Evolutionary conservation across 2,888 invertebrate species (phyloP).

Genomic region (Antitype chi): DNA sequence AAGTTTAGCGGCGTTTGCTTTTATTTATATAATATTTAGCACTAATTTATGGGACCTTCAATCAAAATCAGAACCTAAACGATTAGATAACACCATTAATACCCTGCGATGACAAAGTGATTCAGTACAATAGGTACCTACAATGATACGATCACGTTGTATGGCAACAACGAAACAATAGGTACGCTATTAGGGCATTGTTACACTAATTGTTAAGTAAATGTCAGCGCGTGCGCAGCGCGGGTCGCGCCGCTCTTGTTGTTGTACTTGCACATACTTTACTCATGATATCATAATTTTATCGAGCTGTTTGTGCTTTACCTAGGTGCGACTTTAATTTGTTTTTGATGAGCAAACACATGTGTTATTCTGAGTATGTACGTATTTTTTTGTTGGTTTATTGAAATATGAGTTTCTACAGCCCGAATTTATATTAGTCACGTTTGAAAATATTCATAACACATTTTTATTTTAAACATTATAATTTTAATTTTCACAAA

Average conservation of each 20-base stretch:
- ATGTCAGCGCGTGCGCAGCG: constrained; percentile 69
- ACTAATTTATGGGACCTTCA: too few species aligned
- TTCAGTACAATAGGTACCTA: background rate
- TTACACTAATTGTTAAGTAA: constrained; percentile 65
- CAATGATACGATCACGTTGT: constrained; percentile 34
- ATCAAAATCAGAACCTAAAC: background rate
- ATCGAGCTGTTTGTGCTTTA: constrained; percentile 65
- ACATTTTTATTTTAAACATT: background rate
- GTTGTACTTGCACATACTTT: constrained; percentile 66
- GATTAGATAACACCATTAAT: background rate
- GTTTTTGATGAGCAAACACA: constrained; percentile 29
- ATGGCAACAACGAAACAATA: constrained; percentile 58
- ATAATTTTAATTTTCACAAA: background rate
- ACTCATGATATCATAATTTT: constrained; percentile 73
- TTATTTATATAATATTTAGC: background rate
- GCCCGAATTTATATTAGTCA: background rate
- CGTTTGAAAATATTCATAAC: background rate
- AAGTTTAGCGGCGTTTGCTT: background rate
- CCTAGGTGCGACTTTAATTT: constrained; percentile 58
- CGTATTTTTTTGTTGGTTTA: background rate
- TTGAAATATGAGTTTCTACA: background rate
- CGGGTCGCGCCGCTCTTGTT: constrained; percentile 57
- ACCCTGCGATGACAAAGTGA: constrained; percentile 15
- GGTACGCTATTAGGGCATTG: constrained; percentile 64
- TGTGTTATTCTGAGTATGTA: constrained; percentile 24